phyloP scores from a whole-genome alignment of 2,797 vertebrate genomes.

The Chelmon rostratus region DNA sequence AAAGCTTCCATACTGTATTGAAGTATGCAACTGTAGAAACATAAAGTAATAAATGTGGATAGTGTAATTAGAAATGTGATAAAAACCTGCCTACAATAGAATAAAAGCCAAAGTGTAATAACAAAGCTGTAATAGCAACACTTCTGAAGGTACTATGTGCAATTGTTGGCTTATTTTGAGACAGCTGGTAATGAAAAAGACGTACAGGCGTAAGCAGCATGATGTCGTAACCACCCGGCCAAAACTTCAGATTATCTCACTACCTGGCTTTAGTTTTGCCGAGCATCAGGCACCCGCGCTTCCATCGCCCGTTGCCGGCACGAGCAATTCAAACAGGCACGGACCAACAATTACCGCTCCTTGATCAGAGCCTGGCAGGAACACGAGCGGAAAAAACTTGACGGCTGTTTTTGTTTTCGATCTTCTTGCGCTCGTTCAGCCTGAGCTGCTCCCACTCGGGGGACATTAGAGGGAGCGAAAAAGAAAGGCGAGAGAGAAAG shows the following conservation, averaged over 20 bases:
- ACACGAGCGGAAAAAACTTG: neutral
- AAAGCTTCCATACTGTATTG: neutral
- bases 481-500: neutral
- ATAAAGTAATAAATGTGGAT: neutral
- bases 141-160: too few relatives aligned
- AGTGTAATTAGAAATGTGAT: neutral
- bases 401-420: constrained; percentile 33
- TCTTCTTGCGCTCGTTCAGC: constrained; percentile 9
- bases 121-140: too few relatives aligned
- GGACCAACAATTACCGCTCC: constrained; percentile 5
- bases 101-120: neutral
- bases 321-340: constrained; percentile 6
- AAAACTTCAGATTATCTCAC: too few relatives aligned
- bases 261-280: neutral
- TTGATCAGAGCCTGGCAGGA: constrained; percentile 15
- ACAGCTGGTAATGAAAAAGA: neutral
- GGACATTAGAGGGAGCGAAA: neutral
- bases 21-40: neutral
- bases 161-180: too few relatives aligned
- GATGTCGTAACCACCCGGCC: neutral
- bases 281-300: neutral
- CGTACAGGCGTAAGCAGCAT: too few relatives aligned
- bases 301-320: neutral
- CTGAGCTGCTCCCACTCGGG: constrained; percentile 23
- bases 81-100: neutral